Percentiles rank a stretch among this genome's conserved stretches.
These are phyloP conservation scores for Thelaira solivaga DNA, from an alignment of 2,888 invertebrate species.

Conservation along the genomic window DNA sequence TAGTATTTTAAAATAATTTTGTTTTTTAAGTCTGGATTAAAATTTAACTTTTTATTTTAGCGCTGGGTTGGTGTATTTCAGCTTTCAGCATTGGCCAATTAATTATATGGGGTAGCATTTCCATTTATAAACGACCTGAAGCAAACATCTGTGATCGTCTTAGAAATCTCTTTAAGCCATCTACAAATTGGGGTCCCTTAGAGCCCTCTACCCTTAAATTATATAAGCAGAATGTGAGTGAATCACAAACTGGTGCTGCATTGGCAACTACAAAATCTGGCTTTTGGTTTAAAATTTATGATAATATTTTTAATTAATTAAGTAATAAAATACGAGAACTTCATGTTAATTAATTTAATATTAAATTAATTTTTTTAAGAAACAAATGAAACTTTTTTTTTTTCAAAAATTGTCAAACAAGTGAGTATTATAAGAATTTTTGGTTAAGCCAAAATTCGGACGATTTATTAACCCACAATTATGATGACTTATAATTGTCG, in stretches of 20 bases:
- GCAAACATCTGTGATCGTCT: slow-evolving; percentile 66
- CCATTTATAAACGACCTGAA: slow-evolving; percentile 66
- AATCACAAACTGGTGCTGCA: slow-evolving; percentile 62
- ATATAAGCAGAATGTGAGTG: slow-evolving; percentile 73
- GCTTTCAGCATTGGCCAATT: slow-evolving; percentile 78
- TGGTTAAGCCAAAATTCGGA: too few relatives aligned
- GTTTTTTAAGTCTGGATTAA: not conserved
- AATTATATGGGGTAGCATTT: slow-evolving; percentile 74
- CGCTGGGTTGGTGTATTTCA: slow-evolving; percentile 78
- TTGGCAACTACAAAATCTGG: slow-evolving; percentile 66
- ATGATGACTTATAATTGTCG: too few relatives aligned
- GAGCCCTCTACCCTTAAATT: slow-evolving; percentile 76
- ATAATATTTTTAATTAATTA: slow-evolving; percentile 73
- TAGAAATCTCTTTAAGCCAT: slow-evolving; percentile 69
- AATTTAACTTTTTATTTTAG: slow-evolving; percentile 65
- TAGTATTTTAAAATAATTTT: slow-evolving; percentile 8
- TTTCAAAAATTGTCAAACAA: too few relatives aligned
- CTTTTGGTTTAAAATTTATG: slow-evolving; percentile 73
- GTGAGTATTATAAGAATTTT: too few relatives aligned
- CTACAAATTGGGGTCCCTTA: slow-evolving; percentile 72
- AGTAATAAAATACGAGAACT: not conserved
- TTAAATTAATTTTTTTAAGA: not conserved
- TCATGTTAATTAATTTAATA: not conserved
- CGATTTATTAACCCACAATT: too few relatives aligned
- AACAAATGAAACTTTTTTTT: too few relatives aligned